Evolutionary conservation across 2,797 vertebrate species (phyloP), one percentile per base, ranked within the genome.

Genomic region (Arnoldichthys spilopterus): DNA sequence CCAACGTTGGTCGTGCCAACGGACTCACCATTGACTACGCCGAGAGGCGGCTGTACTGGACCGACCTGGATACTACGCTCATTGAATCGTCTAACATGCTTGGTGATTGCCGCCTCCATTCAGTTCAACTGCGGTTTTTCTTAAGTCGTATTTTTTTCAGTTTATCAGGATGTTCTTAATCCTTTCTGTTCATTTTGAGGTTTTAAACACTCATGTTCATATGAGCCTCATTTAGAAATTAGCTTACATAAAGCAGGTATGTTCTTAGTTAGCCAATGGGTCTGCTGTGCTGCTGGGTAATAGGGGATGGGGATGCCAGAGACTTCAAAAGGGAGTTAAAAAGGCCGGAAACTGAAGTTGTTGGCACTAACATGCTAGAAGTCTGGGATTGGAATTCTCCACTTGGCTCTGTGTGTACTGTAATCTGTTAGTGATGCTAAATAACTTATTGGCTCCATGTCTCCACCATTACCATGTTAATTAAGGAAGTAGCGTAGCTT

Each of bases 81-180:
- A 99, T 99, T 11, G 98, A 99, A 73, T 99, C 97, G 0, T 97
- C 97, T 80, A 97, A 98, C 93, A 99, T 99, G 97, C 90, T 98
- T 0, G 98, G 98, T 98, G 86, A 92, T 81, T n/a, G 12, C 34
- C 6, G 3, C 0, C 45, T 30, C 18, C 16, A 16, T 67, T 26
- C 22, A 26, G 18, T 51, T 26, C 3, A 24, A 18, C 5, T 22
- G n/a, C n/a, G 3, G 5, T 2, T 72, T 24, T 16, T 7, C 1
- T 34, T 45, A 11, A 45, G 9, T 13, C 15, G 43, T 47, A 3
- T 47, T 47, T 47, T n/a, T 4, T 18, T 6, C 4, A n/a, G 9
- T 22, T 16, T 22, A 6, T 40, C 2, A 3, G 51, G n/a, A 8
- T 16, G 24, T 40, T 49, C 12, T 45, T 13, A 15, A 12, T 3